phyloP scores from a whole-genome alignment of 2,888 invertebrate species.

The Andrena bucephala region DNA sequence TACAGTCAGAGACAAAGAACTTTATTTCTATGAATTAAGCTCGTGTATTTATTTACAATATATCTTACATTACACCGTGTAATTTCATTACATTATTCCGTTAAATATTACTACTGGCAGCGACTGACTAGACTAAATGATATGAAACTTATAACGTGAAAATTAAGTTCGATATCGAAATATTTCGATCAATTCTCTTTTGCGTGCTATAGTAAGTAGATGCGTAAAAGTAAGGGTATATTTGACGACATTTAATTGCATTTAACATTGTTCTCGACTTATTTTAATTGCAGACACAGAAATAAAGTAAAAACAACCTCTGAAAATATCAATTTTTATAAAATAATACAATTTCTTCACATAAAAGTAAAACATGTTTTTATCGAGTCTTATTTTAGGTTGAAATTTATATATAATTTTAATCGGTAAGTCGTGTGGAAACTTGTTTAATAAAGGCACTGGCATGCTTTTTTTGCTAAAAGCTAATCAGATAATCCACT shows the following conservation, averaged over 20 bases:
- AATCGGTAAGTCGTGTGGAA: slow-evolving; percentile 54
- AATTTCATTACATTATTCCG: slow-evolving; percentile 70
- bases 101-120: slow-evolving; percentile 69
- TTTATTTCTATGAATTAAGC: slow-evolving; percentile 53
- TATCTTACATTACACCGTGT: slow-evolving; percentile 69
- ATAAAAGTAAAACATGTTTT: slow-evolving; percentile 9
- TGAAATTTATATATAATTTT: slow-evolving; percentile 23
- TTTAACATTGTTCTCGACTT: not conserved
- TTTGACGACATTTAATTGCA: slow-evolving; percentile 2
- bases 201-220: slow-evolving; percentile 28
- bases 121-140: slow-evolving; percentile 79
- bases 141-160: slow-evolving; percentile 67
- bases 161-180: slow-evolving; percentile 64
- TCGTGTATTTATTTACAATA: slow-evolving; percentile 75
- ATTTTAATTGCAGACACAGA: slow-evolving; percentile 5
- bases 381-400: slow-evolving; percentile 6
- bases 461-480: slow-evolving; percentile 64
- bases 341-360: slow-evolving; percentile 2
- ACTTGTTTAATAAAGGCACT: slow-evolving; percentile 71
- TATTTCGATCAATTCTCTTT: slow-evolving; percentile 29
- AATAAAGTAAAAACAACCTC: not conserved
- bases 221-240: slow-evolving; percentile 7
- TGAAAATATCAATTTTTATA: slow-evolving; percentile 8
- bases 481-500: slow-evolving; percentile 50
- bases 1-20: slow-evolving; percentile 2